A percentile compares a stretch with the other conserved stretches of the same genome.
These are phyloP conservation scores for Mormyrops attenuatus DNA, from an alignment of 2,797 vertebrate genomes.

Conservation along the genomic window DNA sequence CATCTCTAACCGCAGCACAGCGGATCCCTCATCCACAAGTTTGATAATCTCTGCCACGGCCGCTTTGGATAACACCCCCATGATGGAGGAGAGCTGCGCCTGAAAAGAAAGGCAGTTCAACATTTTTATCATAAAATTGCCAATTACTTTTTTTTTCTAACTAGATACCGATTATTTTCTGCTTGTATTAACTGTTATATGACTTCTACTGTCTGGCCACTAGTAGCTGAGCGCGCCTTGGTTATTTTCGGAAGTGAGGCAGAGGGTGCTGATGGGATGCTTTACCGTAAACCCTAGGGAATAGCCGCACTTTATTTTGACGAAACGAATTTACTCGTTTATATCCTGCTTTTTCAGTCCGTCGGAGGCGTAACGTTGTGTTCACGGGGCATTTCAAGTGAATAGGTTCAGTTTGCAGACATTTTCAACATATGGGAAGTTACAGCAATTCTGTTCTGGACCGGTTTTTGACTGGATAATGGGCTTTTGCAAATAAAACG, in stretches of 20 bases:
- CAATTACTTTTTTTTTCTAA: conserved; percentile 27
- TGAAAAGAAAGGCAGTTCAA: conserved; percentile 60
- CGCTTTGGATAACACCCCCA: conserved; percentile 62
- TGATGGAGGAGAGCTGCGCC: conserved; percentile 54
- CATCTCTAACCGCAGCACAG: conserved; percentile 60
- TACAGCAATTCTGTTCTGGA: not conserved
- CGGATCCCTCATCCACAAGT: conserved; percentile 64
- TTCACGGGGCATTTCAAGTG: not conserved
- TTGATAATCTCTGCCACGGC: conserved; percentile 62
- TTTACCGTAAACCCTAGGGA: conserved; percentile 38
- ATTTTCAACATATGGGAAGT: not conserved
- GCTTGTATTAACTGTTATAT: not conserved
- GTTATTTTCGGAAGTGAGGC: conserved; percentile 17
- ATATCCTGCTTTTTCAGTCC: conserved; percentile 16
- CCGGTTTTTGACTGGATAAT: not conserved
- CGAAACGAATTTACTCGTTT: not conserved
- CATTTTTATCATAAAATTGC: conserved; percentile 36
- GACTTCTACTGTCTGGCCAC: not conserved
- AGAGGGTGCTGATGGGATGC: conserved; percentile 29
- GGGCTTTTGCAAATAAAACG: not conserved
- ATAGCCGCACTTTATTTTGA: not conserved
- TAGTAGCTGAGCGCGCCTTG: conserved; percentile 22
- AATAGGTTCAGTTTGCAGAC: not conserved
- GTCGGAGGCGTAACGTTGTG: not conserved
- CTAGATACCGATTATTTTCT: not conserved